Base-by-base conservation (phyloP, 2,113 vertebrate species). In the Percopsis transmontana region DNA sequence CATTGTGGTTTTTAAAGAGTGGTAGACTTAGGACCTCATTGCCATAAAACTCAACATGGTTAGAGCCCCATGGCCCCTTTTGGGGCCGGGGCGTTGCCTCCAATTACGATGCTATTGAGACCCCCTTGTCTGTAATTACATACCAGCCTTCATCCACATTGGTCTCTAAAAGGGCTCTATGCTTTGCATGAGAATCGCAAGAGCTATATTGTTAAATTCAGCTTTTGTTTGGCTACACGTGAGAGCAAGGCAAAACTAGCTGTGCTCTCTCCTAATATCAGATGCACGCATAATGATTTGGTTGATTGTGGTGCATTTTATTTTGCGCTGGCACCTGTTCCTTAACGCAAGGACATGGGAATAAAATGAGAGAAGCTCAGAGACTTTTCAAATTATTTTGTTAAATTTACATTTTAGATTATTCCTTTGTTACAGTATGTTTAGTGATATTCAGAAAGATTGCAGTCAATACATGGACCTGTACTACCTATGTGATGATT, bases 21-120 rank as follows among this genome's bases (percentile, higher is more conserved):
- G 68, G 66, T 80, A 55, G 72, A 78, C 82, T 72, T 67, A 80
- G 67, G 65, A 86, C 82, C 80, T 82, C 73, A 68, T 84, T 40
- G 85, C 85, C 85, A 88, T 88, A 87, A 86, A 85, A 73, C 76
- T 86, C 77, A 71, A 82, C 77, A 79, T 84, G 78, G 83, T 85
- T 74, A 76, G 54, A 81, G 80, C 59, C 64, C 69, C 66, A 52
- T 57, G 66, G 72, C 51, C 51, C 71, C 62, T 87, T 84, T 85
- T 70, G 54, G 78, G 62, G 44, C 62, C 6, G 15, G 74, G 83
- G 85, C 57, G 65, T 82, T 78, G 80, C 78, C 80, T 79, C 77
- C 83, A 86, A 90, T 88, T 85, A 87, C 40, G 54, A 76, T 77
- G 85, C 78, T 62, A 75, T 73, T 78, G 79, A 82, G 83, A 80